Percentiles rank a stretch among this genome's conserved stretches.
phyloP scores from a whole-genome alignment of 1,140 invertebrate genomes.

The Nylanderia fulva region DNA sequence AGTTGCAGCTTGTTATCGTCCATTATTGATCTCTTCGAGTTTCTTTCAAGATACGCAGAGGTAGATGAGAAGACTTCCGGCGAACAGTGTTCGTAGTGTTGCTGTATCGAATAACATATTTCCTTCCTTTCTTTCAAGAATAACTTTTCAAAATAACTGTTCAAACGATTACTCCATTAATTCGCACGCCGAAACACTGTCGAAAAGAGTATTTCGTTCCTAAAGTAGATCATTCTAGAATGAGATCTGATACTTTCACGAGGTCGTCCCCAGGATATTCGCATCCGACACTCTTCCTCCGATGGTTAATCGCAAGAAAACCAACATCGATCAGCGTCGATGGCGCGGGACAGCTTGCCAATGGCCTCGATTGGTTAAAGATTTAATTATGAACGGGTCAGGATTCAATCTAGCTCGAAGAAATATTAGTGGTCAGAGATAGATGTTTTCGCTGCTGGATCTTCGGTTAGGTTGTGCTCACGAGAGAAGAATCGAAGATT shows the following conservation, averaged over 20 bases:
- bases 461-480: not conserved
- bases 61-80: slow-evolving; percentile 27
- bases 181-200: not conserved
- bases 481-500: slow-evolving; percentile 12
- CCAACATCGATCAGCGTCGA: slow-evolving; percentile 71
- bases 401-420: slow-evolving; percentile 18
- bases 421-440: not conserved
- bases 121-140: not conserved
- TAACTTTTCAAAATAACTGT: not conserved
- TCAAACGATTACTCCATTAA: not conserved
- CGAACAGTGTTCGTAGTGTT: not conserved
- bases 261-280: not conserved
- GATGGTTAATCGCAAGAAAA: slow-evolving; percentile 65
- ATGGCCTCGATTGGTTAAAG: slow-evolving; percentile 60
- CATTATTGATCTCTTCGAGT: slow-evolving; percentile 50
- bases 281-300: not conserved
- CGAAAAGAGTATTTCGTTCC: not conserved
- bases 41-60: not conserved
- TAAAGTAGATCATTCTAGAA: not conserved
- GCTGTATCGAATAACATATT: slow-evolving; percentile 26
- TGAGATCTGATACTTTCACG: not conserved
- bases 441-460: too few species aligned
- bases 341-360: slow-evolving; percentile 37
- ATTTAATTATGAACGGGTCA: slow-evolving; percentile 76
- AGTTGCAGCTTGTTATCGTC: slow-evolving; percentile 68